Evolutionary conservation across 2,797 vertebrate genomes (phyloP), one percentile per base, ranked within the genome.

Genomic region (Amblyopsis hoosieri): DNA sequence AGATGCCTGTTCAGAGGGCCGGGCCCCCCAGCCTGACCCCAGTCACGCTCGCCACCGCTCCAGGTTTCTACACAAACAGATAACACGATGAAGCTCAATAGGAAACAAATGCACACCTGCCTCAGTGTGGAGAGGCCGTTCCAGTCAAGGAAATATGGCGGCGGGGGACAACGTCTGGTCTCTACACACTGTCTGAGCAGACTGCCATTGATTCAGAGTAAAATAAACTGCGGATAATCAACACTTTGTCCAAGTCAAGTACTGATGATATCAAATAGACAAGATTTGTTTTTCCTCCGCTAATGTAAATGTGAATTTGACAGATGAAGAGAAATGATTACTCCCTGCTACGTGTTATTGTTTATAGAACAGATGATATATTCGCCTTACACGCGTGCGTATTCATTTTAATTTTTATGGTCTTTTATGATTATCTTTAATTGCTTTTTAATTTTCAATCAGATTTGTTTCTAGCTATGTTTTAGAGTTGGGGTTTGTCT

Each of bases 281-380:
- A 51, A 55, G 66, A 33, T 49, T 55, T 29, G 60, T 53, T 64
- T 49, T 57, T 71, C 73, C 74, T 73, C 71, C 79, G 67, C 68
- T 79, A 73, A 76, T 85, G 80, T 84, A 89, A 89, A 90, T 89
- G 87, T 90, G 87, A 91, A 88, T 88, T 75, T 68, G 78, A 80
- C 81, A 68, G 75, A 85, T 75, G 76, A 85, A 83, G 83, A 87
- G 72, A 78, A 74, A 69, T 23, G 56, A 77, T 60, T 33, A 60
- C 84, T 88, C 79, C 84, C 76, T 66, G 58, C 72, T 73, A 71
- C 66, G 70, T 75, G 62, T 85, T 84, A 81, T 80, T 87, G 84
- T 90, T 85, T 74, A 86, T 87, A 90, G 82, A 78, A 76, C 86
- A 86, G 85, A 89, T 82, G 58, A 86, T 89, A 83, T 87, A 87